Conservation (phyloP, 1,140 invertebrate species). For the Drosophila paulistorum region DNA sequence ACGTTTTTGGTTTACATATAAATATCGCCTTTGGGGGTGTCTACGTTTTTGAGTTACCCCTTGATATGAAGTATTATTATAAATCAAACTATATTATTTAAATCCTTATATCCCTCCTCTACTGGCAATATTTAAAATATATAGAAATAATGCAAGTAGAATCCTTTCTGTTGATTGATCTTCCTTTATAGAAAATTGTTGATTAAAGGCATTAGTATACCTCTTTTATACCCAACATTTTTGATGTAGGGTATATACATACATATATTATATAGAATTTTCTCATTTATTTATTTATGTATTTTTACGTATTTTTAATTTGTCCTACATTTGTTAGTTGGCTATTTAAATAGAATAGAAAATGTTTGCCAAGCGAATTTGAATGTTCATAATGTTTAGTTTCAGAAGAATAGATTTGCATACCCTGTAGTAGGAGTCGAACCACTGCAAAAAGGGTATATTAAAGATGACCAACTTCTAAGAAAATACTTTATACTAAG, state of each 20-base stretch:
- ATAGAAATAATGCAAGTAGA: too few relatives aligned
- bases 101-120: too few relatives aligned
- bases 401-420: neutral
- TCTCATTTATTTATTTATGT: neutral
- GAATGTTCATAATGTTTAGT: slow-evolving; percentile 2
- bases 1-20: slow-evolving; percentile 6
- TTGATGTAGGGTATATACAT: too few relatives aligned
- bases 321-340: neutral
- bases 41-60: slow-evolving; percentile 23
- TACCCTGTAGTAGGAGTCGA: neutral
- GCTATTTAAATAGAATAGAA: slow-evolving; percentile 27
- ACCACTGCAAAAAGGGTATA: neutral
- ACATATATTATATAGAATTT: neutral
- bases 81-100: too few relatives aligned
- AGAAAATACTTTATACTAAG: neutral
- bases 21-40: slow-evolving; percentile 1
- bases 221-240: too few relatives aligned
- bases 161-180: too few relatives aligned
- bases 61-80: neutral
- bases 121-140: too few relatives aligned
- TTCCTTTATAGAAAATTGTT: too few relatives aligned
- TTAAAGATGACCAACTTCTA: neutral
- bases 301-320: too few relatives aligned
- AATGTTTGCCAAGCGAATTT: slow-evolving; percentile 64
- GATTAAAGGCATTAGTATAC: too few relatives aligned